phyloP scores from a whole-genome alignment of 1,140 invertebrate species.

The Pogonus chalceus region DNA sequence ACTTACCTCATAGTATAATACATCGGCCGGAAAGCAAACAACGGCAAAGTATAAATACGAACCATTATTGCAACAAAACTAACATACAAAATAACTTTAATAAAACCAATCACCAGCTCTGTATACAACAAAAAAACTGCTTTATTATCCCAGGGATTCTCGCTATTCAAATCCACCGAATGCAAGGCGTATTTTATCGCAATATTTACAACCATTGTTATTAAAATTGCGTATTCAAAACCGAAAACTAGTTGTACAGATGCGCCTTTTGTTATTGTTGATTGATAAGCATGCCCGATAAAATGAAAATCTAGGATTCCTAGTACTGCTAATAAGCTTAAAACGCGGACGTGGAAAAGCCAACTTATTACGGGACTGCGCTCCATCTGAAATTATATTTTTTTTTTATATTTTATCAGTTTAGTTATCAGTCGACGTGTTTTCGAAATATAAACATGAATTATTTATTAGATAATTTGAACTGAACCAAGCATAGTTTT shows the following conservation, averaged over 20 bases:
- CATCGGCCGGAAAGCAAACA: constrained; percentile 98
- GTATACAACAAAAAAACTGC: constrained; percentile 95
- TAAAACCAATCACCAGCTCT: constrained; percentile 86
- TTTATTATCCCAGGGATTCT: constrained; percentile 99
- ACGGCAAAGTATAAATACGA: constrained; percentile 85
- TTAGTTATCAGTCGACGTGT: constrained; percentile 5
- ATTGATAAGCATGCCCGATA: constrained; percentile 89
- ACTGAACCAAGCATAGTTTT: neutral
- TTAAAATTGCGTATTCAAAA: constrained; percentile 96
- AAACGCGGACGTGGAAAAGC: constrained; percentile 89
- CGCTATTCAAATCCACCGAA: constrained; percentile 85
- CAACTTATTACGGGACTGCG: constrained; percentile 93
- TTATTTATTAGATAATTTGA: constrained; percentile 1
- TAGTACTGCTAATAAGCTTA: constrained; percentile 73
- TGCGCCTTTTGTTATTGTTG: constrained; percentile 87
- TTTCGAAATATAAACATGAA: constrained; percentile 1
- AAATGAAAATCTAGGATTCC: constrained; percentile 79
- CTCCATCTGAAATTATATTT: constrained; percentile 84
- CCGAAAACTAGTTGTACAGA: constrained; percentile 98
- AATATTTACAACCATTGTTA: constrained; percentile 90
- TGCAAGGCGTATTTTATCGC: constrained; percentile 93
- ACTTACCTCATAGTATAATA: constrained; percentile 87
- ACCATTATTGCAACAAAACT: constrained; percentile 96
- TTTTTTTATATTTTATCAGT: no score
- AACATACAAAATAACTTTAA: constrained; percentile 86